phyloP scores from a whole-genome alignment of 2,888 invertebrate genomes.

The Drosophila austrosaltans region DNA sequence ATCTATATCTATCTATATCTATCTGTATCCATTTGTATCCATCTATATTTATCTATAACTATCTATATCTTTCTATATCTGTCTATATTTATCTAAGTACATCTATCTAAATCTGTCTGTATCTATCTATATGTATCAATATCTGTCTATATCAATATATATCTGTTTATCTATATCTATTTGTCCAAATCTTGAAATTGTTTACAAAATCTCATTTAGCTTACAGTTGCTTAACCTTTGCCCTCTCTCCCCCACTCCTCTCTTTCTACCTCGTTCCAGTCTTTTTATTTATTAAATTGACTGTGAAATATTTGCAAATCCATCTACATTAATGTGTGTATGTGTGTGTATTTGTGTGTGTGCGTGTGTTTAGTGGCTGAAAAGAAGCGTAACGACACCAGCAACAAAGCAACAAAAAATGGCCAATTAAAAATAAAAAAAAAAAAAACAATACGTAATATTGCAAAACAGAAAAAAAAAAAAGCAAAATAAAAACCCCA shows the following conservation, averaged over 20 bases:
- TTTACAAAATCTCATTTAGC: neutral
- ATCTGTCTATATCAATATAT: too few species aligned
- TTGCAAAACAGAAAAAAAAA: conserved; percentile 21
- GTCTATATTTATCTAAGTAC: too few species aligned
- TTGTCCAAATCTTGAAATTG: neutral
- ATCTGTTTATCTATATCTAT: too few species aligned
- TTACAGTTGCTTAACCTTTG: conserved; percentile 1
- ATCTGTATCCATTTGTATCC: too few species aligned
- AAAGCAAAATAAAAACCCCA: conserved; percentile 1
- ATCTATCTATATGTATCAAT: too few species aligned
- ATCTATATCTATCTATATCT: too few species aligned
- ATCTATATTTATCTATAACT: too few species aligned
- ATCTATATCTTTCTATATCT: too few species aligned
- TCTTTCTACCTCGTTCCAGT: neutral
- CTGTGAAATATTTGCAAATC: conserved; percentile 7
- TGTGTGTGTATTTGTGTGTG: neutral
- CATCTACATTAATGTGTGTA: neutral
- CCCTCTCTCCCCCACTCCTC: neutral
- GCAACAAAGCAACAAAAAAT: conserved; percentile 21
- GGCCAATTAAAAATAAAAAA: conserved; percentile 43
- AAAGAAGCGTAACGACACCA: conserved; percentile 26
- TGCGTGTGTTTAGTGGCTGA: conserved; percentile 8
- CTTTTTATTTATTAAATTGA: neutral
- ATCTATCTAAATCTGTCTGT: too few species aligned
- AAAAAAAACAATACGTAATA: conserved; percentile 43